These are phyloP conservation scores for Nyctibius grandis DNA, from an alignment of 2,797 vertebrate species.

Conservation along the genomic window DNA sequence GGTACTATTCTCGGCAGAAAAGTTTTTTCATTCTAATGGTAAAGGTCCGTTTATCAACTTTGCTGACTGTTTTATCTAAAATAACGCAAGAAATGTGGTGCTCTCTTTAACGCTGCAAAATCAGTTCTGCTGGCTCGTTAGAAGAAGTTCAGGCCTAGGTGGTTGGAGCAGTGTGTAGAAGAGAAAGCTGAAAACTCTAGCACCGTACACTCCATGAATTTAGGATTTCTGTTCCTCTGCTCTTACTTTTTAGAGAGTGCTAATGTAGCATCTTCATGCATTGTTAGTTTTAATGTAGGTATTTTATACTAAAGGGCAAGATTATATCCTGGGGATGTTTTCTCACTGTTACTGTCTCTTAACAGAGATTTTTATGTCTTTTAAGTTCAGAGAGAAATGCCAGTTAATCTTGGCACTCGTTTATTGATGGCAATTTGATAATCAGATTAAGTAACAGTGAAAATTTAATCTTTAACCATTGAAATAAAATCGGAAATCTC, in stretches of 20 bases:
- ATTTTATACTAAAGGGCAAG: background rate
- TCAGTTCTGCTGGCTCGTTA: background rate
- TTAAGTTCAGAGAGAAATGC: background rate
- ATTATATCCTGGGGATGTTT: background rate
- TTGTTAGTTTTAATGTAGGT: background rate
- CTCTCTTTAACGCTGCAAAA: background rate
- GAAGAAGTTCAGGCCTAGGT: background rate
- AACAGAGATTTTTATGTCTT: background rate
- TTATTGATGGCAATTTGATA: background rate
- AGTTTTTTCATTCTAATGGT: background rate
- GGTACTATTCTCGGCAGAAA: background rate
- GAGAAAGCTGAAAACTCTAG: background rate
- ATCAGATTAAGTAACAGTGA: background rate
- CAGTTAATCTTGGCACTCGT: background rate
- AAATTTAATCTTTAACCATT: background rate
- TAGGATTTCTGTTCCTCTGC: background rate
- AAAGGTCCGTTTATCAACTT: background rate
- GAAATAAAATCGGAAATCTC: background rate
- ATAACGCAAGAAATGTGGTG: background rate
- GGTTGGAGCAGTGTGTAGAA: background rate
- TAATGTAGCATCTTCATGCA: background rate
- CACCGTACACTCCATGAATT: fast-evolving
- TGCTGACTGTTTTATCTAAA: background rate
- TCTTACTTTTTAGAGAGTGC: background rate
- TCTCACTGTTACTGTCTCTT: background rate